A percentile compares a stretch with the other conserved stretches of the same genome.
Evolutionary conservation across 92 coral and sea anemone genomes (phyloP).

Genomic region (Galaxea fascicularis): DNA sequence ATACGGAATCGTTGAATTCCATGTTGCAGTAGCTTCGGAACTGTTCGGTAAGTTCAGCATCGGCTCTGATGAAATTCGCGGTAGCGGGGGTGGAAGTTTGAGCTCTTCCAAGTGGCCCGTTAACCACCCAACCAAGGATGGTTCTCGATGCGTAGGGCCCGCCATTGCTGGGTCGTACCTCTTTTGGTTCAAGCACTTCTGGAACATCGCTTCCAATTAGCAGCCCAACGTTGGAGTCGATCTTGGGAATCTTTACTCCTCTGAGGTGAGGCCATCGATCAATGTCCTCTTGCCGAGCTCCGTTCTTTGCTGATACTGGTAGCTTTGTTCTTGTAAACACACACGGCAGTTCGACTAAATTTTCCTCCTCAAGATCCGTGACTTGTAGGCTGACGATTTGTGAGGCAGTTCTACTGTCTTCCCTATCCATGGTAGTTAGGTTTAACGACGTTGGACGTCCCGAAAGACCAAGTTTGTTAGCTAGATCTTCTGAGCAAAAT

Average conservation of each 20-base stretch:
- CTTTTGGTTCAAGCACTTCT: constrained; percentile 40
- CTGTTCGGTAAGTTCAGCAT: too few relatives aligned
- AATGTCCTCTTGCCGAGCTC: constrained; percentile 42
- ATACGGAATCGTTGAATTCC: too few relatives aligned
- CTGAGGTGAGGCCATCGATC: constrained; percentile 45
- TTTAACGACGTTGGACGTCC: constrained; percentile 48
- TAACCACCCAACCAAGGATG: constrained; percentile 35
- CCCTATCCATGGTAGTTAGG: constrained; percentile 56
- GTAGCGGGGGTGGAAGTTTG: too few relatives aligned
- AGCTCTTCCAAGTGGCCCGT: too few relatives aligned
- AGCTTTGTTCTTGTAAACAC: constrained; percentile 64
- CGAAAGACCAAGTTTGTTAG: constrained; percentile 16
- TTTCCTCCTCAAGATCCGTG: constrained; percentile 31
- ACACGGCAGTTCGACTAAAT: constrained; percentile 30
- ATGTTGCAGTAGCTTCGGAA: too few relatives aligned
- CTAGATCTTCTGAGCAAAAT: constrained; percentile 65
- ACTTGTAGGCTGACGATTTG: constrained; percentile 57
- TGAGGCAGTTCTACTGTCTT: constrained; percentile 32
- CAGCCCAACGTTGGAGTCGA: constrained; percentile 55
- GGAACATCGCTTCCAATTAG: constrained; percentile 72
- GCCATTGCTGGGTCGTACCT: constrained; percentile 31
- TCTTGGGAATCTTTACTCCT: constrained; percentile 28
- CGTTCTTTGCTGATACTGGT: constrained; percentile 56
- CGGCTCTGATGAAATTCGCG: too few relatives aligned
- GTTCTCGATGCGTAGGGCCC: too few relatives aligned